A percentile compares a stretch with the other conserved stretches of the same genome.
These are phyloP conservation scores for Tachystola acroxantha DNA, from an alignment of 2,888 invertebrate genomes.

Conservation along the genomic window DNA sequence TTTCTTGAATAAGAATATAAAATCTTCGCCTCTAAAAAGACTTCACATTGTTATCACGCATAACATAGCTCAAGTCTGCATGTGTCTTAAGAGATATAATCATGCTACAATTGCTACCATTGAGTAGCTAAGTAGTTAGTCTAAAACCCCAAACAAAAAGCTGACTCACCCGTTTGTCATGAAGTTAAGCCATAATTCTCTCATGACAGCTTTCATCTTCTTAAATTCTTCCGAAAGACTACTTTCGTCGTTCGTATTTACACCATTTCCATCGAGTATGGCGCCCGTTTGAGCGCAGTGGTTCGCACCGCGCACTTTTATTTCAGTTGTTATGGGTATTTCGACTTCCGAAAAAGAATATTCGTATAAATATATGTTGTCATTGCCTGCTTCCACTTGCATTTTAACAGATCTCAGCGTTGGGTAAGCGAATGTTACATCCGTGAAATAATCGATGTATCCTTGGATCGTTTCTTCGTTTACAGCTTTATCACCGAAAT, in stretches of 20 bases:
- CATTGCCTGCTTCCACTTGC: constrained; percentile 25
- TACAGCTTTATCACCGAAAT: constrained; percentile 29
- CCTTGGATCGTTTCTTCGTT: constrained; percentile 20
- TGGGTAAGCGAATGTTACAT: constrained; percentile 26
- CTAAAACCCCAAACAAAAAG: too few species aligned
- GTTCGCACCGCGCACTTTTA: constrained; percentile 22
- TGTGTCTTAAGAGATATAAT: too few species aligned
- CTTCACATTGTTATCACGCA: too few species aligned
- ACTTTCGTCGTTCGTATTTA: constrained; percentile 8
- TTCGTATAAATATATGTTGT: constrained; percentile 32
- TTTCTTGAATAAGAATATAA: too few species aligned
- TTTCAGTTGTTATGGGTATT: neutral
- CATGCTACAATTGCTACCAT: too few species aligned
- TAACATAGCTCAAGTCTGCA: too few species aligned
- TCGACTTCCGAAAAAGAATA: constrained; percentile 30
- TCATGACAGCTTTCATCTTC: constrained; percentile 20
- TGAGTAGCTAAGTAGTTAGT: too few species aligned
- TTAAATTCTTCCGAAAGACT: constrained; percentile 17
- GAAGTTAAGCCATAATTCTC: constrained; percentile 38
- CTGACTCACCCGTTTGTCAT: constrained; percentile 38
- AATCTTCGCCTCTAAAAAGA: too few species aligned
- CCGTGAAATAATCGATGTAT: constrained; percentile 33
- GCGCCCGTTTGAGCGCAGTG: constrained; percentile 31
- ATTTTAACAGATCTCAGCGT: constrained; percentile 23
- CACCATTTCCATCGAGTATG: constrained; percentile 16